phyloP scores from a whole-genome alignment of 2,113 vertebrate species.

The Oreochromis niloticus region DNA sequence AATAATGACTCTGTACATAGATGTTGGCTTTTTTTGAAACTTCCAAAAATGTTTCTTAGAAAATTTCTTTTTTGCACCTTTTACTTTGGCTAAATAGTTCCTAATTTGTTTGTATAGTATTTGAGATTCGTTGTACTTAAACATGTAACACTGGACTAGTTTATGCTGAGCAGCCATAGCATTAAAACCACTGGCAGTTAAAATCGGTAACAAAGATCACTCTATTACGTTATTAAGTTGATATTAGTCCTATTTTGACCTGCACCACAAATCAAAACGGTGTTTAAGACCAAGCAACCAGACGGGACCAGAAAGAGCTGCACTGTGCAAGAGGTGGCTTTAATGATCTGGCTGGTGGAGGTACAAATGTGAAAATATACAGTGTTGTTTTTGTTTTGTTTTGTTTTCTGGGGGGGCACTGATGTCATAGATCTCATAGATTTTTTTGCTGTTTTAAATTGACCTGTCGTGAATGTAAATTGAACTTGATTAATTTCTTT shows the following conservation, averaged over 20 bases:
- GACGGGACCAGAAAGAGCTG: neutral
- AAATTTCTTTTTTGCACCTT: neutral
- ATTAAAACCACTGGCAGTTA: neutral
- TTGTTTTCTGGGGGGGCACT: neutral
- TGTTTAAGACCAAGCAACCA: neutral
- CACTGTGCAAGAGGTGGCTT: neutral
- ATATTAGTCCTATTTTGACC: neutral
- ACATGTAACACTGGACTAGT: conserved; percentile 43
- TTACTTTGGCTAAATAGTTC: neutral
- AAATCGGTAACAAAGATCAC: neutral
- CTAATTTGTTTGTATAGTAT: neutral
- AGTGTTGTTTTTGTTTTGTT: neutral
- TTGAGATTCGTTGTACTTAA: neutral
- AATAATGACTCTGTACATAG: neutral
- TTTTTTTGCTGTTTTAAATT: neutral
- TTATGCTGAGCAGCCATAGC: neutral
- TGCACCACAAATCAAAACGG: neutral
- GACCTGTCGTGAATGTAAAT: neutral
- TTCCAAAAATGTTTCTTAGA: neutral
- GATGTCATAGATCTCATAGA: neutral
- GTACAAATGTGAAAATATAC: neutral
- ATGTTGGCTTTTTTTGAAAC: neutral
- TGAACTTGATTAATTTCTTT: neutral
- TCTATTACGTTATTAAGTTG: neutral
- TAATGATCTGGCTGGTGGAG: neutral